A percentile compares a stretch with the other conserved stretches of the same genome.
phyloP scores from a whole-genome alignment of 2,888 invertebrate species.

The Heliconius cydno region DNA sequence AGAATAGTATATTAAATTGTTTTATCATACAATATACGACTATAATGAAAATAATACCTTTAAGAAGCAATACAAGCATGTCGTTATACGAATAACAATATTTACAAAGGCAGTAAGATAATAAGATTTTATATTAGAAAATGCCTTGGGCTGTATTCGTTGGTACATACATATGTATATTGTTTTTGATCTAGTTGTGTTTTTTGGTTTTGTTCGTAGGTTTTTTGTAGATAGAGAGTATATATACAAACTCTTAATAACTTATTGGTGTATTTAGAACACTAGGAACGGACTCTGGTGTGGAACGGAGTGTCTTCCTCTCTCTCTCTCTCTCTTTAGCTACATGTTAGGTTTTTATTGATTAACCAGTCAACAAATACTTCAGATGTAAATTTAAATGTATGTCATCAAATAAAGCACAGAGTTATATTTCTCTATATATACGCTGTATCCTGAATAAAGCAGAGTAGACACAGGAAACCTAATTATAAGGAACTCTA shows the following conservation, averaged over 20 bases:
- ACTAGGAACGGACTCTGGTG: no score
- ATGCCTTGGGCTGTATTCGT: not conserved
- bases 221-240: not conserved
- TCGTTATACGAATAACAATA: conserved; percentile 9
- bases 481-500: no score
- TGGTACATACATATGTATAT: not conserved
- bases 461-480: no score
- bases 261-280: no score
- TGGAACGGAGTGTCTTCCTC: no score
- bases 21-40: not conserved
- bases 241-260: not conserved
- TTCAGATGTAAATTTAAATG: no score
- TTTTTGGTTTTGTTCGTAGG: not conserved
- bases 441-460: no score
- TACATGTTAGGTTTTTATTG: no score
- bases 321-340: no score
- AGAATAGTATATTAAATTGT: conserved; percentile 16
- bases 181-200: not conserved
- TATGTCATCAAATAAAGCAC: no score
- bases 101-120: conserved; percentile 6
- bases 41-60: conserved; percentile 10
- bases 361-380: no score
- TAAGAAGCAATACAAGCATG: conserved; percentile 1
- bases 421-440: no score
- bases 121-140: conserved; percentile 18